Percentiles rank a stretch among this genome's conserved stretches.
These are phyloP conservation scores for Hyposoter didymator DNA, from an alignment of 2,888 invertebrate genomes.

Conservation along the genomic window DNA sequence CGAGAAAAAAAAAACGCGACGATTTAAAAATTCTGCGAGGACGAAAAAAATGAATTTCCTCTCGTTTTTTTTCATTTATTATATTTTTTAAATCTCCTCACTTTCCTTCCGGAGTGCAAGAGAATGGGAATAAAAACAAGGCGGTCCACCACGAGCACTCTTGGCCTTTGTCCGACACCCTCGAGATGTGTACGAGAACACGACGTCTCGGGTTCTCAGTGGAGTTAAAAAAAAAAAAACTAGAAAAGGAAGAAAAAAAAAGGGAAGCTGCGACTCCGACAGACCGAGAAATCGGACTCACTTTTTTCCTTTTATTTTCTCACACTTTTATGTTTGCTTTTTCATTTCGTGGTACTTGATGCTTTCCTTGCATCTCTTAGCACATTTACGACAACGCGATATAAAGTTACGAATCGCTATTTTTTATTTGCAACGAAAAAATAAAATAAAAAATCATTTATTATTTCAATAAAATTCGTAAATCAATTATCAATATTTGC, in stretches of 20 bases:
- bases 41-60: not conserved
- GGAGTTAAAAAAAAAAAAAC: not conserved
- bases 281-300: conserved; percentile 43
- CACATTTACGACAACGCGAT: not conserved
- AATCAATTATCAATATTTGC: not conserved
- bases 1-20: not conserved
- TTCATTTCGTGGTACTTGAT: conserved; percentile 15
- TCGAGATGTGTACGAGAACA: not conserved
- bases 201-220: conserved; percentile 23
- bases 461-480: not conserved
- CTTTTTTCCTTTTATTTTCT: conserved; percentile 28
- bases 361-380: conserved; percentile 12
- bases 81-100: conserved; percentile 16
- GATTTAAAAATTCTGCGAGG: not conserved
- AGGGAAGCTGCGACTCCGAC: conserved; percentile 22
- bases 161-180: conserved; percentile 56
- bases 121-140: conserved; percentile 20
- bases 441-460: not conserved
- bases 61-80: not conserved
- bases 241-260: not conserved
- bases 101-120: conserved; percentile 26
- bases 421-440: not conserved
- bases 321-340: conserved; percentile 26
- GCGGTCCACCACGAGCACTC: conserved; percentile 3
- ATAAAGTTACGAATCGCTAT: not conserved